These are phyloP conservation scores for Hylomyscus alleni DNA, from an alignment of 2,797 vertebrate genomes.

Conservation along the genomic window DNA sequence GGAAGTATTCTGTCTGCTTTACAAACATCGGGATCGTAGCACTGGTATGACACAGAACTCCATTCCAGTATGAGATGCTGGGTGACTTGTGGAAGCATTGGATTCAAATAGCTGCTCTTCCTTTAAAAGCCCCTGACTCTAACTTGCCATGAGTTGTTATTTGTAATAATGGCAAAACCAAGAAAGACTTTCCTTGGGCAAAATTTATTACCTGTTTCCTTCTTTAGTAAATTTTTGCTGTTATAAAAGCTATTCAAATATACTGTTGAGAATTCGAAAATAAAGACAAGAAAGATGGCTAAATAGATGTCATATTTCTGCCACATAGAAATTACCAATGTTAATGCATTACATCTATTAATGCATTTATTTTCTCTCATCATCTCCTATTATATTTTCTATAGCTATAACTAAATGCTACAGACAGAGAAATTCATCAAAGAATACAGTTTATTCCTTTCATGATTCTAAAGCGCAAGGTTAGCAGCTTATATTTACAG, in stretches of 20 bases:
- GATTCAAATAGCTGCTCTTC: background rate
- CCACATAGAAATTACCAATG: background rate
- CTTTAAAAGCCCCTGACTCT: background rate
- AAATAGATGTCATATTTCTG: background rate
- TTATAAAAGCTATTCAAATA: background rate
- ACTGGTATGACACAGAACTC: accelerated
- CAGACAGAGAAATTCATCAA: background rate
- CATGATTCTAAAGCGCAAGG: background rate
- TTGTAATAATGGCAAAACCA: background rate
- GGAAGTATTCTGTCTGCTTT: background rate
- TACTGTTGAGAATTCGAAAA: background rate
- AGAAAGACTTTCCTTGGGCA: background rate
- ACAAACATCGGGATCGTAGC: background rate
- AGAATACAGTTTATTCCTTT: background rate
- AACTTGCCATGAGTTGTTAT: background rate
- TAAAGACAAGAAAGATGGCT: background rate
- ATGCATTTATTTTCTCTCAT: background rate
- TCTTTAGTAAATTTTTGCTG: background rate
- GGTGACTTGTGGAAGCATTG: background rate
- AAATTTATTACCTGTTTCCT: background rate
- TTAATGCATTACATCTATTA: background rate
- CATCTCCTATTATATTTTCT: background rate
- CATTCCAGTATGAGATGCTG: background rate
- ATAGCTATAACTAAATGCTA: background rate
- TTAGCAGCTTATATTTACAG: too few relatives aligned